Base-by-base conservation (phyloP, 2,888 invertebrate genomes). In the Tetheella fluctuosa region DNA sequence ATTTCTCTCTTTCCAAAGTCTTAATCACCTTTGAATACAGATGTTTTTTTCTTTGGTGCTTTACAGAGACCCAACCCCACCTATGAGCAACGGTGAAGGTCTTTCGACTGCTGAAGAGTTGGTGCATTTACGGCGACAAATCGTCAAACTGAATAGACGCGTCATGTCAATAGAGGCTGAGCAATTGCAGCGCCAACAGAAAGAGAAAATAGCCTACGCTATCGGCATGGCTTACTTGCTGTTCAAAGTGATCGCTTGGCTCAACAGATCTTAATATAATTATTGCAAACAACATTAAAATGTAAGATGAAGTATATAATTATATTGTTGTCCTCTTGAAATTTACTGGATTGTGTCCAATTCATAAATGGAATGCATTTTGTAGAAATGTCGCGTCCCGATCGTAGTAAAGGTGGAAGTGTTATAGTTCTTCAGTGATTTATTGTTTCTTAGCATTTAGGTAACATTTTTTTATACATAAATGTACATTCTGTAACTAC, bases 111-210 rank as follows among this genome's bases (percentile, higher is more conserved):
- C 94, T 52, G 97, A 97, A 87, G 98, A 98, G 89, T 94, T 97
- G 60, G 94, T 96, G 54, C 97, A 97, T 88, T 94, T 98, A 76
- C 95, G 97, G 64, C 94, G 97, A 57, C 98, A 98, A 89, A 94
- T 98, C 78, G 96, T 97, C 23, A 97, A 98, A 84, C 85, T 98
- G 67, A 97, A 97, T 84, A 95, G 98, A 56, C 95, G 98, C 23
- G 96, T 98, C 10, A 95, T 97, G 93, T 95, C 96, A 7, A 95
- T 98, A 67, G 98, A 98, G 89, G 94, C 97, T 65, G 98, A 98
- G 77, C 96, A 96, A 81, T 93, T 96, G 72, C 96, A 97, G 80
- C 94, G 97, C 63, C 95, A 97, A 76, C 97, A 98, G 82, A 95
- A 97, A 71, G 98, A 98, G 80, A 96, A 98, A 81, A 95, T 98